Conservation (phyloP, 2,888 invertebrate genomes). For the Seira sanloemensis region DNA sequence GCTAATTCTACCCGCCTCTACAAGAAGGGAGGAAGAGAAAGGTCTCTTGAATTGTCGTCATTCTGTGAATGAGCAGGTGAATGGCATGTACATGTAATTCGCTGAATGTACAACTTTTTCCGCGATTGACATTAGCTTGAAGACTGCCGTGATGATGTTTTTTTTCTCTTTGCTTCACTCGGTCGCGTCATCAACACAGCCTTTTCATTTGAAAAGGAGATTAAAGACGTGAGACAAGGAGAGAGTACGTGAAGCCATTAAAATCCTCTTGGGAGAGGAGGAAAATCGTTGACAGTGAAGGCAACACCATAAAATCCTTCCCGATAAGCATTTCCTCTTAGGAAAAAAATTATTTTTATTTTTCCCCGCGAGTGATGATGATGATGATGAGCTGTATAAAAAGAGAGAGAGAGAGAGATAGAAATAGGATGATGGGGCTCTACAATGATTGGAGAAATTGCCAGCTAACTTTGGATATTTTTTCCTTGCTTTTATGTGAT, state of each 20-base stretch:
- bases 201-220: constrained; percentile 18
- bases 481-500: constrained; percentile 7
- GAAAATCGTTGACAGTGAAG: neutral
- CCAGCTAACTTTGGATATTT: constrained; percentile 19
- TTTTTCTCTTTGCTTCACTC: neutral
- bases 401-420: too few species aligned
- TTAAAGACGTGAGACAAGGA: constrained; percentile 18
- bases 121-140: constrained; percentile 3
- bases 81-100: constrained; percentile 8
- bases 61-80: constrained; percentile 12
- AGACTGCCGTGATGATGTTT: neutral
- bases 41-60: neutral
- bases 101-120: neutral
- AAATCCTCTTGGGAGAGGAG: constrained; percentile 13
- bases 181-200: neutral
- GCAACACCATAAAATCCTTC: neutral
- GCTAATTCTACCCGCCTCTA: neutral
- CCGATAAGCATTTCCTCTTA: constrained; percentile 3
- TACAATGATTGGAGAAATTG: constrained; percentile 14
- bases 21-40: neutral
- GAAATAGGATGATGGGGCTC: neutral
- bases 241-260: constrained; percentile 16
- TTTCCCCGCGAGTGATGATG: constrained; percentile 10
- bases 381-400: constrained; percentile 2
- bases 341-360: neutral